Evolutionary conservation across 30 jellyfish, hydroid and myxozoan species (phyloP), one percentile per base, ranked within the genome.

Genomic region (Sanderia malayensis): DNA sequence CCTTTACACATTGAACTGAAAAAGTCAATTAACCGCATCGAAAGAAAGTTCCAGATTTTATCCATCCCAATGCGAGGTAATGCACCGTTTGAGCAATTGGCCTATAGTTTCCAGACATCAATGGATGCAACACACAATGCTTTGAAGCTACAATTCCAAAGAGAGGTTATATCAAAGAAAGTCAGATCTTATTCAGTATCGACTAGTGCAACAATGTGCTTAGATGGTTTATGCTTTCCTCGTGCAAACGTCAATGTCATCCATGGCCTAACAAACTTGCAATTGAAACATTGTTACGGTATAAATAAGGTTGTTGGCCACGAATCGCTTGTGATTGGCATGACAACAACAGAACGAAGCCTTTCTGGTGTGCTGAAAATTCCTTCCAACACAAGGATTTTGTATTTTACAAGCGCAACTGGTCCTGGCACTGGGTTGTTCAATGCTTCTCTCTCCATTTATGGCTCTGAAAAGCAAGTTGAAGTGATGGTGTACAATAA

Each of bases 381-480:
- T 10, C 74, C 70, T 7, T 46, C 25, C 49, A 20, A 27, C 33
- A 46, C 45, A 8, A 34, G 9, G 7, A 27, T 78, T 15, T 58
- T 78, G 19, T 31, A 20, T 37, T 22, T 78, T 23, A 20, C 62
- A 19, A 57, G 33, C 0, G 37, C 46, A 1, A 13, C 30, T 21
- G 70, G 57, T 1, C 17, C 19, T 0, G 32, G 44, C 1, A 15
- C 61, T 45, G 83, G 77, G 44, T 44, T 41, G 19, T 73, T 83
- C 63, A 83, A 73, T 26, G 87, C 73, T 22, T 11, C 83, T 0
- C 2, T 83, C 21, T 26, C 25, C 0, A 41, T 83, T 31, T 83
- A 71, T 65, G 95, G 73, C 1, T 33, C 57, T 13, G n/a, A 18
- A 10, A 61, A 24, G 7, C 8, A 18, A 0, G 81, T 55, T 11